phyloP scores from a whole-genome alignment of 2,888 invertebrate species.

The Sphinx pinastri region DNA sequence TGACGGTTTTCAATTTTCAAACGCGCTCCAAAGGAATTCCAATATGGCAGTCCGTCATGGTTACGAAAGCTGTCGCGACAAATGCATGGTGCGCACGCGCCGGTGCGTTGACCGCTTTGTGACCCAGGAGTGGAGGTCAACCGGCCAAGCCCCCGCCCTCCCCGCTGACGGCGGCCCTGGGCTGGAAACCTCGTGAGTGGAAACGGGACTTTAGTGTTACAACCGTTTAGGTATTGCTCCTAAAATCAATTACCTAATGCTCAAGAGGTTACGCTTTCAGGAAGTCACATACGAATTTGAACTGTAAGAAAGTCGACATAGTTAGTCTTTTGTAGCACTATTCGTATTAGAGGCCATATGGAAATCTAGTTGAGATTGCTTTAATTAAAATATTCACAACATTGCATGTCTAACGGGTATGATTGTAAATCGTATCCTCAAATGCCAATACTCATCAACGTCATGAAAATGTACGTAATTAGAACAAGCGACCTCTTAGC shows the following conservation, averaged over 20 bases:
- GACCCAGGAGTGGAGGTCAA: conserved; percentile 68
- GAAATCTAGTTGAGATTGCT: too few relatives aligned
- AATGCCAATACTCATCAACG: too few relatives aligned
- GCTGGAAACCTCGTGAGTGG: conserved; percentile 40
- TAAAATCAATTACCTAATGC: conserved; percentile 7
- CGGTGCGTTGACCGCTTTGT: conserved; percentile 58
- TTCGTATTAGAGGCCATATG: too few relatives aligned
- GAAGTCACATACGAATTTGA: background rate
- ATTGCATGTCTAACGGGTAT: too few relatives aligned
- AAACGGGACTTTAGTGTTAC: conserved; percentile 46
- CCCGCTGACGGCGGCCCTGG: conserved; percentile 49
- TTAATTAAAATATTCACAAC: too few relatives aligned
- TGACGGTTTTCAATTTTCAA: conserved; percentile 28
- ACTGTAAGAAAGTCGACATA: background rate
- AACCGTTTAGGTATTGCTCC: conserved; percentile 34
- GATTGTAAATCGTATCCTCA: too few relatives aligned
- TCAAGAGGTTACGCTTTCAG: background rate
- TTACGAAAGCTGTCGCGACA: conserved; percentile 64
- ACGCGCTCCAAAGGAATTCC: conserved; percentile 39
- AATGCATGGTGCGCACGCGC: conserved; percentile 49
- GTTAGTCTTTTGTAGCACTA: too few relatives aligned
- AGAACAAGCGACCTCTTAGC: too few relatives aligned
- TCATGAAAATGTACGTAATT: too few relatives aligned
- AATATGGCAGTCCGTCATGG: conserved; percentile 53
- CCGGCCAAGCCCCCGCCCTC: conserved; percentile 72